Evolutionary conservation across 2,113 vertebrate genomes (phyloP), one percentile per base, ranked within the genome.

Genomic region (Regulus satrapa): DNA sequence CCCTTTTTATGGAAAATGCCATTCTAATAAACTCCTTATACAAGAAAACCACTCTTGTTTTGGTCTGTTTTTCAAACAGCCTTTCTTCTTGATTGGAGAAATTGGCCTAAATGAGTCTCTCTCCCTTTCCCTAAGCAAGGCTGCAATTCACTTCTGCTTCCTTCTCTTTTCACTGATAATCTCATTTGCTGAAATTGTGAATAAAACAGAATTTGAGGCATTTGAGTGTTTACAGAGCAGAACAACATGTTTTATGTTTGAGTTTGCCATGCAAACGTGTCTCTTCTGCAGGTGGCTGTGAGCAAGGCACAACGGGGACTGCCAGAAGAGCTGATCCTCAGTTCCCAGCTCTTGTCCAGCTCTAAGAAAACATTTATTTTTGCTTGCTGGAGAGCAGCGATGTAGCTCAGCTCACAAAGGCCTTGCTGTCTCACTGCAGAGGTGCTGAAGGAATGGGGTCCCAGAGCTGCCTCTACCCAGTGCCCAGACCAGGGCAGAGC

Each of bases 81-180:
- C 46, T 91, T 93, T 94, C 72, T 77, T 62, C 62, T 72, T 92
- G 93, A 93, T 80, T 81, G 85, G 71, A 83, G 63, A 91, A 96
- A 91, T 92, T 84, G 89, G 78, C 78, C 92, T 62, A 85, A 94
- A 63, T 68, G 77, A 74, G 77, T 31, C 66, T 87, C 59, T 79
- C 23, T 85, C 69, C n/a, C 31, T 62, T 19, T 55, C 54, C 49
- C 88, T 36, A 36, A 93, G 81, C 78, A 55, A 82, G 75, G 87
- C 78, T 85, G 87, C 46, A 51, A 74, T 74, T 85, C 31, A 26
- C 81, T 74, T 77, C 71, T 89, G 48, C 78, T 59, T 79, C 78
- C 69, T 88, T 55, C 85, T 82, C 79, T 68, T 77, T 88, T 62
- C 89, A 69, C 74, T 2, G 6, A 41, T 71, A 75, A 89, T 78